phyloP scores from a whole-genome alignment of 37 sponge, comb jelly and placozoan genomes.

The Eunapius fragilis region DNA sequence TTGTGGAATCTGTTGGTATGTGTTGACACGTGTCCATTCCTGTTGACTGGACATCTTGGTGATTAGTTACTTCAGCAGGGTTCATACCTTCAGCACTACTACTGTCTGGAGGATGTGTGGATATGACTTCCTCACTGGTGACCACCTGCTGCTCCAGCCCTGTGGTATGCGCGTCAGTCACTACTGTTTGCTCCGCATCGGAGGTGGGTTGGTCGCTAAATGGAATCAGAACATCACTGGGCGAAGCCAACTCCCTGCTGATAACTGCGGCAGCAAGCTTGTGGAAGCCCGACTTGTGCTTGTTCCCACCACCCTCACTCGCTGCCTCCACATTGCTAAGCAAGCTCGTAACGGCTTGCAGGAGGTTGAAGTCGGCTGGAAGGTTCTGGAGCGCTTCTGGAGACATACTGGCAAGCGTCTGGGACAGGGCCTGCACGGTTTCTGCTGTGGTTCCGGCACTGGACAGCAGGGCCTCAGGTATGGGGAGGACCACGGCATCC shows the following conservation, averaged over 20 bases:
- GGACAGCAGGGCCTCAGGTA: conserved; percentile 7
- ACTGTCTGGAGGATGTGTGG: too few relatives aligned
- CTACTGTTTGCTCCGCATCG: background rate
- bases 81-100: too few relatives aligned
- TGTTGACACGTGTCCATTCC: too few relatives aligned
- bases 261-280: background rate
- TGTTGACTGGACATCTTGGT: too few relatives aligned
- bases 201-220: conserved; percentile 17
- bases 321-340: conserved; percentile 3
- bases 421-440: conserved; percentile 13
- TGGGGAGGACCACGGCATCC: background rate
- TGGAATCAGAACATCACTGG: conserved; percentile 59
- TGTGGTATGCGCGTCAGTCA: too few relatives aligned
- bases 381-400: conserved; percentile 36
- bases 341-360: conserved; percentile 56
- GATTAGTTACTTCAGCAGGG: too few relatives aligned
- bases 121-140: too few relatives aligned
- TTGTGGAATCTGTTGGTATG: too few relatives aligned
- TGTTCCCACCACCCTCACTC: too few relatives aligned
- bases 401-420: conserved; percentile 15
- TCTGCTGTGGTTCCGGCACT: background rate
- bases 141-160: too few relatives aligned
- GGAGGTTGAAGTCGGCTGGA: conserved; percentile 25
- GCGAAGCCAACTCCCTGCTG: conserved; percentile 56
- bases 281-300: background rate